These are phyloP conservation scores for Apodemus speciosus DNA, from an alignment of 2,113 vertebrate species.

Conservation along the genomic window DNA sequence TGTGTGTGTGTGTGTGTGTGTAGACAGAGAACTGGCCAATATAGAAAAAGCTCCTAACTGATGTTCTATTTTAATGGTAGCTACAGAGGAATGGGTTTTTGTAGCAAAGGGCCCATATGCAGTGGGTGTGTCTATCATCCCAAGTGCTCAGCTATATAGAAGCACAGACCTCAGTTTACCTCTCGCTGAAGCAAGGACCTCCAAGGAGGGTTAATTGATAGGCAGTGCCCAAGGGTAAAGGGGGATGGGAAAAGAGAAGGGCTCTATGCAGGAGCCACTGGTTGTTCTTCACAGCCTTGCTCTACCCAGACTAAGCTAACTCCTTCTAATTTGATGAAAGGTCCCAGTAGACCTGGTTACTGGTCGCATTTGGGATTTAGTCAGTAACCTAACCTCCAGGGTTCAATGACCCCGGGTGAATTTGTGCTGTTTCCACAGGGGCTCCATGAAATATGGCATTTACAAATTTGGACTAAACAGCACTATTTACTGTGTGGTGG, in stretches of 20 bases:
- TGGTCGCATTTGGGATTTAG: not conserved
- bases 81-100: constrained; percentile 13
- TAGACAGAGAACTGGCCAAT: constrained; percentile 63
- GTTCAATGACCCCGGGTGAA: constrained; percentile 25
- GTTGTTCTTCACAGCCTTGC: not conserved
- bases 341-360: not conserved
- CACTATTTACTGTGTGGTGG: constrained; percentile 71
- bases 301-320: not conserved
- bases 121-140: not conserved
- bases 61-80: constrained; percentile 58
- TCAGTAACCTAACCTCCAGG: constrained; percentile 52
- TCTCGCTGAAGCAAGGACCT: constrained; percentile 51
- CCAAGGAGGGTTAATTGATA: constrained; percentile 38
- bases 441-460: constrained; percentile 70
- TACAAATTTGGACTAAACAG: constrained; percentile 74
- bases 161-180: constrained; percentile 30
- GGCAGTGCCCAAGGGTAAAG: constrained; percentile 33
- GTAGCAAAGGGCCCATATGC: constrained; percentile 48
- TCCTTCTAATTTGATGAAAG: constrained; percentile 32
- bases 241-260: not conserved
- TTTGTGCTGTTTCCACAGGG: constrained; percentile 62
- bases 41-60: constrained; percentile 47
- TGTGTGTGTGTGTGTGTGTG: not conserved
- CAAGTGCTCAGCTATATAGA: not conserved
- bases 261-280: not conserved